Conservation (phyloP, 2,113 vertebrate genomes). For the Prunella himalayana region DNA sequence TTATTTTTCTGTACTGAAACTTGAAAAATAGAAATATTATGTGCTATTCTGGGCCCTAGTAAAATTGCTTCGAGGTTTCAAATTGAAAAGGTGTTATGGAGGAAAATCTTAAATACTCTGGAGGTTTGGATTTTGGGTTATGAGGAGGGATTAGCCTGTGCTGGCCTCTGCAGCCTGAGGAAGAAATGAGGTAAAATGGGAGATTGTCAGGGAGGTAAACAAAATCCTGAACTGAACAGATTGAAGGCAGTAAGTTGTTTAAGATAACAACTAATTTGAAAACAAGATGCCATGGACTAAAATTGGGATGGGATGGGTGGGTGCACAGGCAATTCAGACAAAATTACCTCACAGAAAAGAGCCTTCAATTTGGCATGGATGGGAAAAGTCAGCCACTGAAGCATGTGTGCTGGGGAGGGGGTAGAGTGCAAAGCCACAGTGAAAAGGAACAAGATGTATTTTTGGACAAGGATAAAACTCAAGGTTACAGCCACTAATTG, state of each 20-base stretch:
- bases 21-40: not conserved
- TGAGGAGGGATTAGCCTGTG: constrained; percentile 20
- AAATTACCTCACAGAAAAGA: constrained; percentile 23
- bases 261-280: constrained; percentile 51
- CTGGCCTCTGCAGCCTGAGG: not conserved
- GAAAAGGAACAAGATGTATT: not conserved
- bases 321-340: constrained; percentile 41
- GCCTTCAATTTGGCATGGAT: not conserved
- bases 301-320: constrained; percentile 30
- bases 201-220: constrained; percentile 13
- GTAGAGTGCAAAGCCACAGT: not conserved
- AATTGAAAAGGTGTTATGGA: constrained; percentile 21
- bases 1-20: not conserved
- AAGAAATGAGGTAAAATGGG: constrained; percentile 19
- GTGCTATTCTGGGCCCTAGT: not conserved
- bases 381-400: not conserved
- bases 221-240: not conserved
- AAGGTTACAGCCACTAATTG: constrained; percentile 38
- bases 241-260: constrained; percentile 41
- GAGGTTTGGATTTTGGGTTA: constrained; percentile 6
- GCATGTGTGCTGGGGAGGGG: not conserved
- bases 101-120: not conserved
- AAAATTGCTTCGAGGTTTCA: constrained; percentile 14
- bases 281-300: constrained; percentile 34
- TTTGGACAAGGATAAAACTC: constrained; percentile 11